phyloP scores from a whole-genome alignment of 2,888 invertebrate species.

The Diabrotica balteata region DNA sequence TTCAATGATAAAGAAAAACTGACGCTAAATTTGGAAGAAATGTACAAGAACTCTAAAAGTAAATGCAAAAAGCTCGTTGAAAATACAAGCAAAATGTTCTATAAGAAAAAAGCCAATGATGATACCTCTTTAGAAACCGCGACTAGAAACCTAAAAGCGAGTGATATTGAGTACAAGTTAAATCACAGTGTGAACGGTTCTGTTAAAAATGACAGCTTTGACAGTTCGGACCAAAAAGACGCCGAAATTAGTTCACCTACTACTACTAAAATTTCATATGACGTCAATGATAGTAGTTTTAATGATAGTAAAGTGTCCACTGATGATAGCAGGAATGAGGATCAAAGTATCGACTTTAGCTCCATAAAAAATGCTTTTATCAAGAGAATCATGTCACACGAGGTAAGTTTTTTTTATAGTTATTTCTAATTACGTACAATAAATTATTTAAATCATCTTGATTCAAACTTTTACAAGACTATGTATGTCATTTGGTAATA shows the following conservation, averaged over 20 bases:
- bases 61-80: constrained; percentile 56
- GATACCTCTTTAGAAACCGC: constrained; percentile 45
- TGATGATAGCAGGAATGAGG: constrained; percentile 42
- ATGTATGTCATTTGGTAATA: too few species aligned
- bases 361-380: constrained; percentile 52
- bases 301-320: constrained; percentile 29
- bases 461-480: too few species aligned
- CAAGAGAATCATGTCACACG: constrained; percentile 42
- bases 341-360: constrained; percentile 48
- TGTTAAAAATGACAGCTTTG: constrained; percentile 19
- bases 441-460: too few species aligned
- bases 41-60: constrained; percentile 57
- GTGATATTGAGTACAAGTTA: constrained; percentile 54
- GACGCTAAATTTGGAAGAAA: constrained; percentile 55
- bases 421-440: not conserved
- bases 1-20: constrained; percentile 53
- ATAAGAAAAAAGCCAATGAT: constrained; percentile 39
- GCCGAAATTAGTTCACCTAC: constrained; percentile 8
- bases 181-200: constrained; percentile 36
- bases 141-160: constrained; percentile 42
- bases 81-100: constrained; percentile 56
- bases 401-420: constrained; percentile 30
- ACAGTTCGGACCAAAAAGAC: constrained; percentile 7
- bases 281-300: constrained; percentile 23
- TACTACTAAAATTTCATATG: constrained; percentile 32